phyloP scores from a whole-genome alignment of 1,140 invertebrate species.

The Cyphomyrmex costatus region DNA sequence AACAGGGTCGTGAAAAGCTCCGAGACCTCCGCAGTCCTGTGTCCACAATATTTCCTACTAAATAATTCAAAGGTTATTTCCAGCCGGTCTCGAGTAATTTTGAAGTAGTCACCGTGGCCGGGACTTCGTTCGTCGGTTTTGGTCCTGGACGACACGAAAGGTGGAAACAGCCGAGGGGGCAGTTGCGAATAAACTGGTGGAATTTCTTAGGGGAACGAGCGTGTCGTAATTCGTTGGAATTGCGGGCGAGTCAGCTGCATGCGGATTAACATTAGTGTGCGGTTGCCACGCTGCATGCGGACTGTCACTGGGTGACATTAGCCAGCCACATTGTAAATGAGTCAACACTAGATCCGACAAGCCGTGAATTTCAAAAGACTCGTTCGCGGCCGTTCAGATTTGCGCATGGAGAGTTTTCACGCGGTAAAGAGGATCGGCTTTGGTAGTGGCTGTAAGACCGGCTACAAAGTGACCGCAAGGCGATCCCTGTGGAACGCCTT shows the following conservation, averaged over 20 bases:
- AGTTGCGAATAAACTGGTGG: constrained; percentile 49
- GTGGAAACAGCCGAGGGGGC: neutral
- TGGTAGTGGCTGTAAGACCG: neutral
- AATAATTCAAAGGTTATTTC: constrained; percentile 65
- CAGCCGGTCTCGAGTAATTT: constrained; percentile 47
- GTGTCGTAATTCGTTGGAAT: constrained; percentile 24
- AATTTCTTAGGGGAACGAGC: constrained; percentile 20
- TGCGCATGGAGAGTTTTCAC: neutral
- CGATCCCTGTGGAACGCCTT: constrained; percentile 30
- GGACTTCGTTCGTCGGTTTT: neutral
- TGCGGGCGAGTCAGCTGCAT: neutral
- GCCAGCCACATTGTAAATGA: constrained; percentile 50
- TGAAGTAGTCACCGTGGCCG: constrained; percentile 23
- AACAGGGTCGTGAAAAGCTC: neutral
- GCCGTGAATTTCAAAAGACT: constrained; percentile 49
- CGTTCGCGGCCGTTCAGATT: constrained; percentile 29
- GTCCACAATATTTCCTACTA: constrained; percentile 45
- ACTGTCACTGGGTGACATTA: constrained; percentile 52
- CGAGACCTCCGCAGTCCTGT: neutral
- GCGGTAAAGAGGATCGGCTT: constrained; percentile 41
- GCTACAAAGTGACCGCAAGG: constrained; percentile 52
- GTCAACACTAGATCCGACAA: constrained; percentile 49
- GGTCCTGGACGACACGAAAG: neutral
- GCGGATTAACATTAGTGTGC: constrained; percentile 51
- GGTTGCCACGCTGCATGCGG: neutral